Evolutionary conservation across 2,888 invertebrate species (phyloP), one percentile per base, ranked within the genome.

Genomic region (Andrena chrysosceles): DNA sequence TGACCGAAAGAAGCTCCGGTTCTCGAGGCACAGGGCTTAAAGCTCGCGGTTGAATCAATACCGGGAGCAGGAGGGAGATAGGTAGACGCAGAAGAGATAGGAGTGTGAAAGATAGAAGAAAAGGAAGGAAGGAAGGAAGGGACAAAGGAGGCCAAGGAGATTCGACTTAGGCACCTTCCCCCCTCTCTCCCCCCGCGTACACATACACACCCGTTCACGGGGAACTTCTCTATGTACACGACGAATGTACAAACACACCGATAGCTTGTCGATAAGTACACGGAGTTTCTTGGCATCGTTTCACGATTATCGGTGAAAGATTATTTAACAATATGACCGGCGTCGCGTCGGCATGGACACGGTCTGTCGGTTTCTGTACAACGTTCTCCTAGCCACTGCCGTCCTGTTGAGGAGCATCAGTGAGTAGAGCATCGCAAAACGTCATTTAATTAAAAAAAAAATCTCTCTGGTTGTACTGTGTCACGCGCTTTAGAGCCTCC

Each of bases 101-200:
- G 72, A 77, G 73, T 73, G 67, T 71, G 75, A 75, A 75, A 77
- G 85, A 82, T 81, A 72, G 77, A 87, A 84, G 85, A 86, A 85
- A 73, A 73, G 75, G 71, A 84, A 79, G 83, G 83, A 84, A 79
- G 42, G 42, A 42, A 42, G 74, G 84, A 80, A 84, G 85, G 80
- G 81, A 86, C 86, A 84, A 87, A 91, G 85, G 89, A 90, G 91
- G 90, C 91, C 89, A 90, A 90, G 91, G 89, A 90, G 89, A 91
- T 89, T 90, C 87, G 83, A 87, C 88, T 89, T 86, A 86, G 86
- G 87, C 74, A 78, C 74, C 60, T 71, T 16, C 35, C 5, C 56
- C 35, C 7, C 35, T 35, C 35, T 7, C 42, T 2, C 49, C 20
- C 20, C 54, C 29, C 29, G 31, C 59, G 23, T 35, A n/a, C 74